A percentile compares a stretch with the other conserved stretches of the same genome.
These are phyloP conservation scores for Acleris holmiana DNA, from an alignment of 2,888 invertebrate genomes.

Conservation along the genomic window DNA sequence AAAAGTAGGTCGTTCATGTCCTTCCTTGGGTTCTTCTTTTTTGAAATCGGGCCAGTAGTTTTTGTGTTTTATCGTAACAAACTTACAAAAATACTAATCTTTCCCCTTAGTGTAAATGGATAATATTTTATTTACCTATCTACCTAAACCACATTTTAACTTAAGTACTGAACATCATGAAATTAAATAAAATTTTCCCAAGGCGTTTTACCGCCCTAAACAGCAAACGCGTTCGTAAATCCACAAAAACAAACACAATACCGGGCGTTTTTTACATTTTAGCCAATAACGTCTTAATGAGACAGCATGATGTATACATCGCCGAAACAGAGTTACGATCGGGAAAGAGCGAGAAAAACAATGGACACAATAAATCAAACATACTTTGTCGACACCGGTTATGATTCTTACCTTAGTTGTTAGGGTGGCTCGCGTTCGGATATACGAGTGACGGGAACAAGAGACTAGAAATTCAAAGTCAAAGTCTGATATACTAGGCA, in stretches of 20 bases:
- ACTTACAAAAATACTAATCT: too few relatives aligned
- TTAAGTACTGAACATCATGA: too few relatives aligned
- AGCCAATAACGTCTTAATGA: conserved; percentile 53
- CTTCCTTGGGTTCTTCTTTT: too few relatives aligned
- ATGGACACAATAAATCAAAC: conserved; percentile 47
- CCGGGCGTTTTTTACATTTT: conserved; percentile 39
- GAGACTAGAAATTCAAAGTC: too few relatives aligned
- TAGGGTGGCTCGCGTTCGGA: conserved; percentile 8
- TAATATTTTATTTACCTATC: too few relatives aligned
- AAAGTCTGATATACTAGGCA: too few relatives aligned
- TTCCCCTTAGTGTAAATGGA: too few relatives aligned
- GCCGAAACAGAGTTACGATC: conserved; percentile 40
- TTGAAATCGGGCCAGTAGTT: too few relatives aligned
- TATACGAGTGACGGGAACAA: background rate
- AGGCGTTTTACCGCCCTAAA: conserved; percentile 13
- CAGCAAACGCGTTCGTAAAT: conserved; percentile 8
- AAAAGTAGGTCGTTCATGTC: too few relatives aligned
- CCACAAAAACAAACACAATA: conserved; percentile 30
- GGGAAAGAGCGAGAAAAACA: conserved; percentile 46
- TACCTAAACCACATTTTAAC: too few relatives aligned
- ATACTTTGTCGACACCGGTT: conserved; percentile 43
- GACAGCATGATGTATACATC: conserved; percentile 50
- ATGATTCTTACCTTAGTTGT: conserved; percentile 25
- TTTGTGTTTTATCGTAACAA: too few relatives aligned
- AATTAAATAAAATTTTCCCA: too few relatives aligned